These are phyloP conservation scores for Tetragonisca angustula DNA, from an alignment of 2,888 invertebrate species.

Conservation along the genomic window DNA sequence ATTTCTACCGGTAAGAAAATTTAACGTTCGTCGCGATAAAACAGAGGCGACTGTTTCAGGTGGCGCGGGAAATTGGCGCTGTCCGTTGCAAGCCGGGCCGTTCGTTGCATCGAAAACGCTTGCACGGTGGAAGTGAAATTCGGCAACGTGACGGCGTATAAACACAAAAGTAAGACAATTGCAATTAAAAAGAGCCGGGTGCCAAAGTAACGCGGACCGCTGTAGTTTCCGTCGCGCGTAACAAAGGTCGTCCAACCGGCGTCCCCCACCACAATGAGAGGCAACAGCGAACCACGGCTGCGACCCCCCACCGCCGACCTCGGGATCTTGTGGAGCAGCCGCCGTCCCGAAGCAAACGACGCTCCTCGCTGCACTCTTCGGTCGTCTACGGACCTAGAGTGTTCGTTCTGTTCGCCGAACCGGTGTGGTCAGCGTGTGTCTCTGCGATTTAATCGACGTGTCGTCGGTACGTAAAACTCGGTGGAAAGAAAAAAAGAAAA, in stretches of 20 bases:
- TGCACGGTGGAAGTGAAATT: conserved; percentile 25
- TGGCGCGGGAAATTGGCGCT: background rate
- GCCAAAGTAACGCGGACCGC: conserved; percentile 24
- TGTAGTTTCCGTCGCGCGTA: conserved; percentile 56
- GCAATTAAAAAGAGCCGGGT: conserved; percentile 34
- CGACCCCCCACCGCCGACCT: conserved; percentile 60
- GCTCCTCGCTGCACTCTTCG: conserved; percentile 67
- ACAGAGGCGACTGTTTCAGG: background rate
- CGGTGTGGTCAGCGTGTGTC: conserved; percentile 67
- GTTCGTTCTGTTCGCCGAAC: conserved; percentile 61
- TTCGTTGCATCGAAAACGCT: background rate
- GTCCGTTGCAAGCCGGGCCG: background rate
- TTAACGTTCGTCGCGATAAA: background rate
- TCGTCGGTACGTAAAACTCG: conserved; percentile 59
- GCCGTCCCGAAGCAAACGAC: conserved; percentile 68
- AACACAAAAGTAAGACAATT: conserved; percentile 25
- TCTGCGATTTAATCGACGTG: conserved; percentile 59
- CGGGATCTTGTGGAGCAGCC: conserved; percentile 69
- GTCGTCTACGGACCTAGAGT: conserved; percentile 66
- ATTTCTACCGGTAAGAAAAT: too few relatives aligned
- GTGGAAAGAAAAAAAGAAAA: too few relatives aligned
- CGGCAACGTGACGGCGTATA: conserved; percentile 1
- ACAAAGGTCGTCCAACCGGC: conserved; percentile 67
- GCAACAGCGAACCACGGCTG: conserved; percentile 58
- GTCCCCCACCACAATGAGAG: conserved; percentile 51